Evolutionary conservation across 1,140 invertebrate species (phyloP).

Genomic region (Eufriesea mexicana): DNA sequence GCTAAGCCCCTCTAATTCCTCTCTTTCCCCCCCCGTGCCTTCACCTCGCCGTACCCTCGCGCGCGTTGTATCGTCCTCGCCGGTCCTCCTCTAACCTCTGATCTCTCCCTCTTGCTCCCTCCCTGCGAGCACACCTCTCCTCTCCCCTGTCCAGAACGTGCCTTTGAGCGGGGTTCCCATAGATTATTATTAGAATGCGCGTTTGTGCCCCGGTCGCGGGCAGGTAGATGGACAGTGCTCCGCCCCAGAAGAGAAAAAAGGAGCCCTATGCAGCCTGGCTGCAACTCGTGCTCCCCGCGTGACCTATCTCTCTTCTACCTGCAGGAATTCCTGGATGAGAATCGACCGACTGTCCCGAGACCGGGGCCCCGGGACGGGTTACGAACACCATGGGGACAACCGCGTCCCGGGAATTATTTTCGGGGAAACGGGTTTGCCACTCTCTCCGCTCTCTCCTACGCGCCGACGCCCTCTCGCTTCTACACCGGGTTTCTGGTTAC

Average conservation of each 20-base stretch:
- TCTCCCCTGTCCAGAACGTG: slow-evolving; percentile 43
- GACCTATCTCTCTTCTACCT: slow-evolving; percentile 65
- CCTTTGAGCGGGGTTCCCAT: slow-evolving; percentile 76
- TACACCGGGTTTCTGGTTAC: slow-evolving; percentile 32
- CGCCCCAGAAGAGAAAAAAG: slow-evolving; percentile 64
- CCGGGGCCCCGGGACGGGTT: slow-evolving; percentile 5
- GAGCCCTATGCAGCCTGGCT: slow-evolving; percentile 55
- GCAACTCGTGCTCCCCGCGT: slow-evolving; percentile 61
- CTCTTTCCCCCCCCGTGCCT: slow-evolving; percentile 52
- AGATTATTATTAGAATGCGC: slow-evolving; percentile 82
- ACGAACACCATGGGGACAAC: not conserved
- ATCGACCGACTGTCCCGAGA: slow-evolving; percentile 45
- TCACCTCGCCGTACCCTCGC: slow-evolving; percentile 49
- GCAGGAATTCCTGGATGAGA: slow-evolving; percentile 57
- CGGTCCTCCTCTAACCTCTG: slow-evolving; percentile 6
- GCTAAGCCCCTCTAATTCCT: slow-evolving; percentile 74
- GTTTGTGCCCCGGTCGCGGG: slow-evolving; percentile 68
- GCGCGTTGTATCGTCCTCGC: slow-evolving; percentile 21
- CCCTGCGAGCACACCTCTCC: not conserved
- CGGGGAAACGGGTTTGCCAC: slow-evolving; percentile 54
- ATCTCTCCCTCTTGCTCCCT: not conserved
- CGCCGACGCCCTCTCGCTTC: not conserved
- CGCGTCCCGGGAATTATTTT: slow-evolving; percentile 51
- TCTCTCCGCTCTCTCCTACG: not conserved
- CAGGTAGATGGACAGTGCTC: slow-evolving; percentile 80